Conservation (phyloP, 2,888 invertebrate species). For the Eueremaeus valkanovi region DNA sequence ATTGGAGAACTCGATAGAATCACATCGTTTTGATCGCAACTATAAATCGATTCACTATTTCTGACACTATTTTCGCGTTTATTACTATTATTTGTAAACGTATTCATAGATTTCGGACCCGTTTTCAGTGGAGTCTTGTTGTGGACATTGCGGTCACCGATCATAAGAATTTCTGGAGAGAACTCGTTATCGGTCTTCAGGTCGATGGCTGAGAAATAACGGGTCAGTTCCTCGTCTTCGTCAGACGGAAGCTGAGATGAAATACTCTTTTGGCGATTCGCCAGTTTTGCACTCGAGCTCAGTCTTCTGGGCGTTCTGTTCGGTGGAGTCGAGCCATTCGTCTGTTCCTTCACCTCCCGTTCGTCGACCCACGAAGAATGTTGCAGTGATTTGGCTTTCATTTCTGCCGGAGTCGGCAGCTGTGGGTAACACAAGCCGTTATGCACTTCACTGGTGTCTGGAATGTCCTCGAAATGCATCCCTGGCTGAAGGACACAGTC, state of each 20-base stretch:
- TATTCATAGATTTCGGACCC: slow-evolving; percentile 6
- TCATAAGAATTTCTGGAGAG: slow-evolving; percentile 29
- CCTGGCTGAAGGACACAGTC: slow-evolving; percentile 72
- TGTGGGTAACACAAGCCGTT: slow-evolving; percentile 33
- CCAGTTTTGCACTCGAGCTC: background rate
- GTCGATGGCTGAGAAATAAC: slow-evolving; percentile 43
- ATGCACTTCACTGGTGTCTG: background rate
- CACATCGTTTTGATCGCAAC: slow-evolving; percentile 41
- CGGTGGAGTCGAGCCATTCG: slow-evolving; percentile 14
- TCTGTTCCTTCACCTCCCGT: background rate
- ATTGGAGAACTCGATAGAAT: slow-evolving; percentile 37
- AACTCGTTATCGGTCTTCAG: slow-evolving; percentile 11
- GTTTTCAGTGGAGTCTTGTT: background rate
- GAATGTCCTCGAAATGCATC: background rate
- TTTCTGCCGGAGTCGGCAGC: slow-evolving; percentile 40
- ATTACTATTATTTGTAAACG: background rate
- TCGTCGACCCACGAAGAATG: slow-evolving; percentile 37
- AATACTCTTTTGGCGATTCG: background rate
- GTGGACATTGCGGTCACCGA: background rate
- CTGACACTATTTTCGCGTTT: slow-evolving; percentile 28
- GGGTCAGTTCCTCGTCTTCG: slow-evolving; percentile 45
- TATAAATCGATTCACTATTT: background rate
- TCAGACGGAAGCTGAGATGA: slow-evolving; percentile 34
- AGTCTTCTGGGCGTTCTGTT: background rate
- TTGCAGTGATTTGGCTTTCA: slow-evolving; percentile 41